Percentiles rank a stretch among this genome's conserved stretches.
phyloP scores from a whole-genome alignment of 2,113 vertebrate species.

The Poeciliopsis occidentalis region DNA sequence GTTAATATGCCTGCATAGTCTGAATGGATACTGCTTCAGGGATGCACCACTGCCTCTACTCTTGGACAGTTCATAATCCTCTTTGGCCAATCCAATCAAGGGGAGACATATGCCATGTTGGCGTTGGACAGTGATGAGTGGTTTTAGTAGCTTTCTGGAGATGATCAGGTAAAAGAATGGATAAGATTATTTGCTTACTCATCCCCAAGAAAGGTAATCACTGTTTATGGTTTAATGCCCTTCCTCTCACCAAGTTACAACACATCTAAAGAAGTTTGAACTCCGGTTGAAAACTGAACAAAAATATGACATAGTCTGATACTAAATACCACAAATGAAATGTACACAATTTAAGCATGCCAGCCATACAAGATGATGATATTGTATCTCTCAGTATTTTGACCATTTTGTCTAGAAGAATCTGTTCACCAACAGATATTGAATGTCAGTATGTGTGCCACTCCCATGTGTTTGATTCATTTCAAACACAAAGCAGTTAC shows the following conservation, averaged over 20 bases:
- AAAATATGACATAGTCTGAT: not conserved
- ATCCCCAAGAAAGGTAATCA: conserved; percentile 52
- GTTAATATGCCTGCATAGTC: conserved; percentile 33
- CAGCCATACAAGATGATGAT: not conserved
- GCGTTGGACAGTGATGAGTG: conserved; percentile 50
- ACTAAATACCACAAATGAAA: not conserved
- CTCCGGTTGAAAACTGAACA: not conserved
- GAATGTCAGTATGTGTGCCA: not conserved
- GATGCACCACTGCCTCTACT: conserved; percentile 41
- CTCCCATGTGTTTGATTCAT: not conserved
- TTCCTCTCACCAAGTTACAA: not conserved
- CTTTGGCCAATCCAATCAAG: conserved; percentile 72
- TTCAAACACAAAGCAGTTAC: not conserved
- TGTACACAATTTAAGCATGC: not conserved
- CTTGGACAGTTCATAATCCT: conserved; percentile 65
- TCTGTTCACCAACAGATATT: not conserved
- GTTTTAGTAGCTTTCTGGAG: conserved; percentile 64
- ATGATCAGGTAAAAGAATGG: conserved; percentile 61
- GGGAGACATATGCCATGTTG: conserved; percentile 59
- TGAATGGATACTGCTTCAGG: conserved; percentile 45
- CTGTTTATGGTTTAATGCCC: conserved; percentile 50
- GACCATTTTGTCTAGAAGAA: not conserved
- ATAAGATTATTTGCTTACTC: conserved; percentile 44
- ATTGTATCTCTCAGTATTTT: too few relatives aligned
- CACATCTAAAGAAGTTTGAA: not conserved